A percentile compares a stretch with the other conserved stretches of the same genome.
Evolutionary conservation across 2,113 vertebrate species (phyloP).

Genomic region (Cephalopterus ornatus): DNA sequence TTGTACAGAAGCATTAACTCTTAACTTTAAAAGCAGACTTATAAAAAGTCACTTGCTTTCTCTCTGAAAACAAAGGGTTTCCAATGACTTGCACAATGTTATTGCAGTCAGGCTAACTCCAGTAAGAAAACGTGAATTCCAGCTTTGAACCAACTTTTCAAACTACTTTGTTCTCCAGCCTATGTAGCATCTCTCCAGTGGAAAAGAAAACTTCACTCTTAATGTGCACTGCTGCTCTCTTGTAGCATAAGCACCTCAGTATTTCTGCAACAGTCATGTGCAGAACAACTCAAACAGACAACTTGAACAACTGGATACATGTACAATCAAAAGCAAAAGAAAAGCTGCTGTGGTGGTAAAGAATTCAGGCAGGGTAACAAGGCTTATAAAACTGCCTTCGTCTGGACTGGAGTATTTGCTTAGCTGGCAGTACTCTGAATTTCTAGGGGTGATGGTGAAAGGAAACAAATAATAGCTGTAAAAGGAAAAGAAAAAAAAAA

Average conservation of each 20-base stretch:
- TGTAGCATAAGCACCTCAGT: background rate
- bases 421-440: background rate
- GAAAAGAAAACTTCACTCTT: background rate
- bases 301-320: background rate
- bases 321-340: background rate
- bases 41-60: background rate
- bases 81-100: background rate
- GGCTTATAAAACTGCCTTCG: background rate
- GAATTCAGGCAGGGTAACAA: background rate
- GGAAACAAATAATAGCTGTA: background rate
- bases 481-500: background rate
- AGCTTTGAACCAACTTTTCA: background rate
- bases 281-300: background rate
- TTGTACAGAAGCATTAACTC: background rate
- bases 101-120: background rate
- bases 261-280: background rate
- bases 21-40: background rate
- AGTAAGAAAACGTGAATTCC: background rate
- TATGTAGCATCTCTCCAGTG: background rate
- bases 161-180: background rate
- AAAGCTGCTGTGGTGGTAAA: background rate
- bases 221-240: accelerated
- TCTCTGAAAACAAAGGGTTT: background rate
- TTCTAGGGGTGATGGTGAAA: background rate
- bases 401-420: background rate